Base-by-base conservation (phyloP, 2,888 invertebrate genomes). In the Lagria hirta region DNA sequence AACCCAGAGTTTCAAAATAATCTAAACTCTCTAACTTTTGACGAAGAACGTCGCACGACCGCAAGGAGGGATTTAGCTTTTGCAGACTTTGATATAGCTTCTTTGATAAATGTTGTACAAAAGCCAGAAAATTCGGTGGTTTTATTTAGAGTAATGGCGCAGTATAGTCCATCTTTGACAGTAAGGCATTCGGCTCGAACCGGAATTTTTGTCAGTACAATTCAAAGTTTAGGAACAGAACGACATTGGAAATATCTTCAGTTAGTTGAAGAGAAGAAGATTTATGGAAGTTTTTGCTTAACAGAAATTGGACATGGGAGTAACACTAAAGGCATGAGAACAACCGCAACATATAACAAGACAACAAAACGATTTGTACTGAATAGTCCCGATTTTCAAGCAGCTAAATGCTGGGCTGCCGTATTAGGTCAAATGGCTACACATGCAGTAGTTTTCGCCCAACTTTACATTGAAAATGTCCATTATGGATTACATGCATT, bases 221-320 rank as follows among this genome's bases (percentile, higher is more conserved):
- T 88, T 24, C 71, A 79, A 28, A 78, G 81, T 5, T 75, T 83
- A 49, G 88, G 87, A 0, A 79, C 79, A 1, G 75, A 77, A 0
- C 78, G 86, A 28, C 81, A 86, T 56, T 71, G 69, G 23, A 73
- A 78, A 20, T 74, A 78, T 48, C 65, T 81, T 0, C 76, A 75
- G 24, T 75, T 72, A 14, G 51, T 66, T 8, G 49, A 60, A 23
- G 51, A 61, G n/a, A n/a, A n/a, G n/a, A n/a, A 82, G 73, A 75
- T 81, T 38, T 61, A 77, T 52, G 86, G 86, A 2, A 84, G 90
- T 58, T 93, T 90, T 69, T 88, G 89, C 1, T 68, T 95, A 26
- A 95, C 95, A 0, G 95, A 96, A 71, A 81, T 95, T 4, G 81
- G 87, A 0, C 95, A 96, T 66, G 95, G 95, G 0, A 91, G 90